These are phyloP conservation scores for Periphyllus acericola DNA, from an alignment of 2,888 invertebrate species.

Conservation along the genomic window DNA sequence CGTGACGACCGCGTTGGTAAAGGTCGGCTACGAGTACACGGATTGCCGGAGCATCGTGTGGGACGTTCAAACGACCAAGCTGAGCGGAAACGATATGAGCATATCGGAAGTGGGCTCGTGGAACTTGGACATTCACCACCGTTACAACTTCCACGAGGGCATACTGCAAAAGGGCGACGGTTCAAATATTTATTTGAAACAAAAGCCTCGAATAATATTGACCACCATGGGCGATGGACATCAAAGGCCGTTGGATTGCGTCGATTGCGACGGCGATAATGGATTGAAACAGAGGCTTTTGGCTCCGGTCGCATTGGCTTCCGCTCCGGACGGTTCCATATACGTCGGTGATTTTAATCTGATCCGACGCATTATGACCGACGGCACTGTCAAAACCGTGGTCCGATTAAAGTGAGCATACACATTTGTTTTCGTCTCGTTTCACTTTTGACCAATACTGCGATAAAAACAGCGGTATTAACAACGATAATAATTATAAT, in stretches of 20 bases:
- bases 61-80: slow-evolving; percentile 94
- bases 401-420: slow-evolving; percentile 82
- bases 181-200: slow-evolving; percentile 91
- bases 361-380: slow-evolving; percentile 85
- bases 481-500: neutral
- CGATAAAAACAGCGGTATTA: neutral
- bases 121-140: slow-evolving; percentile 97
- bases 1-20: slow-evolving; percentile 91
- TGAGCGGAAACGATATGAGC: slow-evolving; percentile 96
- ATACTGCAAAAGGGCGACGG: slow-evolving; percentile 98
- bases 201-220: slow-evolving; percentile 89
- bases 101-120: slow-evolving; percentile 97
- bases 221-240: slow-evolving; percentile 93
- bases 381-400: slow-evolving; percentile 83
- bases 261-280: slow-evolving; percentile 81
- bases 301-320: slow-evolving; percentile 91
- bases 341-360: slow-evolving; percentile 97
- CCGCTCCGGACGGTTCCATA: slow-evolving; percentile 91
- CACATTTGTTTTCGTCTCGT: neutral
- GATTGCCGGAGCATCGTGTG: slow-evolving; percentile 93
- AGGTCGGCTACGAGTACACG: slow-evolving; percentile 95
- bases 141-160: slow-evolving; percentile 98
- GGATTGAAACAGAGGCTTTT: slow-evolving; percentile 79
- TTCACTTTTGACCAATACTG: neutral
- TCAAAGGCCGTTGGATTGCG: slow-evolving; percentile 86